A percentile compares a stretch with the other conserved stretches of the same genome.
These are phyloP conservation scores for Sitodiplosis mosellana DNA, from an alignment of 1,140 invertebrate genomes.

Conservation along the genomic window DNA sequence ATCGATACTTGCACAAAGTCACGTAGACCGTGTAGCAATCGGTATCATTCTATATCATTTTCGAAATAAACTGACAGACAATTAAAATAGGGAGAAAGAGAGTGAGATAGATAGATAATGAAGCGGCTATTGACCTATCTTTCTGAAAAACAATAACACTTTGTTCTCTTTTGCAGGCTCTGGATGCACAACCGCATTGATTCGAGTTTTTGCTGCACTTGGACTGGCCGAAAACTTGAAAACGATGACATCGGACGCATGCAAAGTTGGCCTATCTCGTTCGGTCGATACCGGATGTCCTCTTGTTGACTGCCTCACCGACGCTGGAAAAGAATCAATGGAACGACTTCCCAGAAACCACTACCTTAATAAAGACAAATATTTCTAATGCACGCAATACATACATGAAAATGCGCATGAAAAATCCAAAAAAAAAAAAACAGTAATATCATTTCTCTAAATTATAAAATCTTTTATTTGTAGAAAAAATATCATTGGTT, in stretches of 20 bases:
- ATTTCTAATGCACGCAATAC: slow-evolving; percentile 11
- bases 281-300: slow-evolving; percentile 30
- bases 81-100: no score
- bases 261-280: slow-evolving; percentile 37
- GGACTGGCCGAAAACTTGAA: slow-evolving; percentile 38
- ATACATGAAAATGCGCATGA: background rate
- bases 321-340: slow-evolving; percentile 20
- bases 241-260: slow-evolving; percentile 35
- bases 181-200: slow-evolving; percentile 41
- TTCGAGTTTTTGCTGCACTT: slow-evolving; percentile 44
- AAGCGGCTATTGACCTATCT: background rate
- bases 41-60: no score
- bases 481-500: no score
- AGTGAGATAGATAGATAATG: no score
- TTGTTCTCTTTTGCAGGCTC: slow-evolving; percentile 18
- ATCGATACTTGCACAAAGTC: no score
- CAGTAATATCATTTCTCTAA: background rate
- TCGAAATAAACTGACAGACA: no score
- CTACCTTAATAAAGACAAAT: slow-evolving; percentile 28
- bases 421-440: background rate
- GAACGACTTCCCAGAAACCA: slow-evolving; percentile 27
- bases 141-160: background rate
- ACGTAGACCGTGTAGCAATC: no score
- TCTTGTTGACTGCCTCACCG: slow-evolving; percentile 31
- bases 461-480: background rate